Evolutionary conservation across 2,888 invertebrate genomes (phyloP), one percentile per base, ranked within the genome.

Genomic region (Clivina fossor): DNA sequence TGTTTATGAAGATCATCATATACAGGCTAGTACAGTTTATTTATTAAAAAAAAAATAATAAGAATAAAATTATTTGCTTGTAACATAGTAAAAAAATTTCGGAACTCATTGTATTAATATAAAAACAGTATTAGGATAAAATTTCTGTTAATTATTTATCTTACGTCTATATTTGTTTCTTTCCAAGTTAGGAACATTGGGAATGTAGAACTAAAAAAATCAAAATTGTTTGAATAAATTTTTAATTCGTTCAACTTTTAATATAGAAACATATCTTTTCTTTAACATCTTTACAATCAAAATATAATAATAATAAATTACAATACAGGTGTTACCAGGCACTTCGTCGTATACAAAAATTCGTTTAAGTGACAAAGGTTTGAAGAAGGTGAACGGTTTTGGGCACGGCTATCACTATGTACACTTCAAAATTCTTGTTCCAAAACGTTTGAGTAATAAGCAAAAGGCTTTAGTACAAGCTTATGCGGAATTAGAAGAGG

Each of bases 401-500:
- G 97, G 98, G 0, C 83, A 89, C 64, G 99, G 99, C 0, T 97
- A 99, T 74, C 99, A 99, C 74, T 98, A 97, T 70, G 85, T 99
- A 8, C 89, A 92, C 66, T 76, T 98, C 35, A 96, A 93, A 77
- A 89, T 99, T 67, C 80, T 81, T 68, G 82, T 91, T 63, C 98
- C 99, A 1, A 86, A 84, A 67, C 76, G 79, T 18, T 74, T 99
- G 47, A 82, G 80, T 9, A 77, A 79, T 3, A 86, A 95, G 69
- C 98, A 98, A 72, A 87, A 84, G 66, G 91, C 92, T 0, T 74
- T 99, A 1, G 72, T 94, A 19, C 83, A 86, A 68, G 89, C 94
- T 0, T 97, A 89, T 72, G 98, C 98, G 0, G 96, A 96, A 73
- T 71, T 92, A 15, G 99, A 99, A 74, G 82, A 81, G 44, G 87